A percentile compares a stretch with the other conserved stretches of the same genome.
Evolutionary conservation across 2,888 invertebrate species (phyloP).

Genomic region (Apamea anceps): DNA sequence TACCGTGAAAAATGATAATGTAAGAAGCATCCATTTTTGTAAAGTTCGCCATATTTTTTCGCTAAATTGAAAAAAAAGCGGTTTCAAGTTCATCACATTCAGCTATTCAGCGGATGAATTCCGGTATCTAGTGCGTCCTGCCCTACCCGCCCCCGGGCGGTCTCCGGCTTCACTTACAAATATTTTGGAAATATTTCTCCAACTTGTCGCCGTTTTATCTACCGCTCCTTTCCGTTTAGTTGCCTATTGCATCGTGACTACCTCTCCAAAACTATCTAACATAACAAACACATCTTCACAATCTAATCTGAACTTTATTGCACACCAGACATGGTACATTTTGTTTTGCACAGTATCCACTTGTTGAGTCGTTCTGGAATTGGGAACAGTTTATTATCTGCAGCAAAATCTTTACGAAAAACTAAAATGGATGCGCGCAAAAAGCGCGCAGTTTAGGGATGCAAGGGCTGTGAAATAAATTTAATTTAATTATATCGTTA

Average conservation of each 20-base stretch:
- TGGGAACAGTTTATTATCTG: constrained; percentile 81
- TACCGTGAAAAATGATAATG: neutral
- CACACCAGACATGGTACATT: neutral
- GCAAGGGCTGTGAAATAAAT: constrained; percentile 81
- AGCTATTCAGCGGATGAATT: constrained; percentile 69
- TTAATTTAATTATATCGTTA: constrained; percentile 73
- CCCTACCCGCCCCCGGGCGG: constrained; percentile 78
- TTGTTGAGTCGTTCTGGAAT: constrained; percentile 57
- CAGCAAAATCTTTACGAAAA: constrained; percentile 88
- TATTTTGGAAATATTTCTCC: constrained; percentile 90
- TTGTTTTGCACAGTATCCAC: constrained; percentile 10
- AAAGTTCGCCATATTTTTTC: constrained; percentile 33
- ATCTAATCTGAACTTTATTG: constrained; percentile 40
- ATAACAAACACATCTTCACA: constrained; percentile 8
- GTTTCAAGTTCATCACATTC: constrained; percentile 71
- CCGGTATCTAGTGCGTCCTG: constrained; percentile 66
- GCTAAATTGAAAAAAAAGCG: constrained; percentile 59
- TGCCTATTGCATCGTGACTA: constrained; percentile 80
- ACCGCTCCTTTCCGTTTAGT: constrained; percentile 89
- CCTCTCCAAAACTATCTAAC: constrained; percentile 24
- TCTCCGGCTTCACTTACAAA: constrained; percentile 85
- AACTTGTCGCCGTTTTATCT: constrained; percentile 89
- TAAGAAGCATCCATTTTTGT: neutral
- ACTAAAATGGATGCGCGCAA: constrained; percentile 87
- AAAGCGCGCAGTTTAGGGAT: constrained; percentile 76